Percentiles rank a stretch among this genome's conserved stretches.
phyloP scores from a whole-genome alignment of 2,888 invertebrate genomes.

The Steromphala cineraria region DNA sequence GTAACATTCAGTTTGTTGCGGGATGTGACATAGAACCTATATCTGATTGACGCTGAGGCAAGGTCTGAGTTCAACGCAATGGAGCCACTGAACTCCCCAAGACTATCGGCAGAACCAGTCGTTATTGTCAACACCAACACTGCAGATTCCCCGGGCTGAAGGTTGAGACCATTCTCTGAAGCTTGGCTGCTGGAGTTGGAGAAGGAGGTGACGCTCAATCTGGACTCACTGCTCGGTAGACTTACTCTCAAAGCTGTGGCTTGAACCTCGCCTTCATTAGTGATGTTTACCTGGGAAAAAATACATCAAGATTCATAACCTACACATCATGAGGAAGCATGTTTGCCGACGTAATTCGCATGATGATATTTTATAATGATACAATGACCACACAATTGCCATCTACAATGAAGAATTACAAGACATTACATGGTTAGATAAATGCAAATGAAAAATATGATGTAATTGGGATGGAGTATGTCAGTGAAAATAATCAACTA shows the following conservation, averaged over 20 bases:
- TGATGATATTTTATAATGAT: no score
- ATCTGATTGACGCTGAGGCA: conserved; percentile 25
- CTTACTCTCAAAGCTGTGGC: conserved; percentile 38
- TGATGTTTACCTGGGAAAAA: conserved; percentile 29
- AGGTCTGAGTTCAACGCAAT: conserved; percentile 38
- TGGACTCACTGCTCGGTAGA: conserved; percentile 20
- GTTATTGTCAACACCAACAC: conserved; percentile 39
- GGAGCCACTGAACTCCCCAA: conserved; percentile 42
- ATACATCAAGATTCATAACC: no score
- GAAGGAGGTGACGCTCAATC: conserved; percentile 44
- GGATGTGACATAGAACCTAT: conserved; percentile 44
- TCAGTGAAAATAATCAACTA: no score
- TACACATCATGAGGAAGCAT: no score
- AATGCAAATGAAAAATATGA: no score
- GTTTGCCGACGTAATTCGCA: no score
- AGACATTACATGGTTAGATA: no score
- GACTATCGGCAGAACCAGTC: conserved; percentile 21
- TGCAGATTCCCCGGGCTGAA: conserved; percentile 33
- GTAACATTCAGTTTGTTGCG: conserved; percentile 38
- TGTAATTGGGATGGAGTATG: no score
- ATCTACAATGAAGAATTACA: no score
- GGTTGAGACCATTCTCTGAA: conserved; percentile 2
- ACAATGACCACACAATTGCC: no score
- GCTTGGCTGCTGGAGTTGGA: conserved; percentile 8
- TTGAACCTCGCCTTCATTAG: conserved; percentile 45